Evolutionary conservation across 2,113 vertebrate species (phyloP).

Genomic region (Eulacestoma nigropectus): DNA sequence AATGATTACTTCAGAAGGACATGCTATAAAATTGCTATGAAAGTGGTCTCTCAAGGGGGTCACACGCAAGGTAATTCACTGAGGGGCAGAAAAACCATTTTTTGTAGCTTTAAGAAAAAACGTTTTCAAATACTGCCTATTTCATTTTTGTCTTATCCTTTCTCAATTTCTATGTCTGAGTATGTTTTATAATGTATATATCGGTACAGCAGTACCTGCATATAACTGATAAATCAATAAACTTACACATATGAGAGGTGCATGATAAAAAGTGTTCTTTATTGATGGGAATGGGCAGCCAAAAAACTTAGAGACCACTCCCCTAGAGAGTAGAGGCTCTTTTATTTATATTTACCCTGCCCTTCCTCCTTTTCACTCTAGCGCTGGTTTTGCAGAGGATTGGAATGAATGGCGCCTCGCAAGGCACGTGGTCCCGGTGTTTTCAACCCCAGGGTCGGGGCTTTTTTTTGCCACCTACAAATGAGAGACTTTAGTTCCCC

Average conservation of each 20-base stretch:
- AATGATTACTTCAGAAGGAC: neutral
- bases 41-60: neutral
- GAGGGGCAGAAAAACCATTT: neutral
- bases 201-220: accelerated
- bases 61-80: neutral
- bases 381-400: neutral
- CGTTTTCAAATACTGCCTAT: accelerated
- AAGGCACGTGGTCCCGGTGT: neutral
- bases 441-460: neutral
- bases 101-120: neutral
- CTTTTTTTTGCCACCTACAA: neutral
- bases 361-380: neutral
- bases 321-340: neutral
- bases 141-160: neutral
- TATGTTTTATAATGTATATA: accelerated
- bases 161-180: neutral
- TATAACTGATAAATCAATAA: neutral
- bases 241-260: accelerated
- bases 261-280: neutral
- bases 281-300: accelerated
- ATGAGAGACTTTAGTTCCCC: neutral
- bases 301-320: neutral
- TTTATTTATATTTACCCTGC: neutral
- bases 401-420: neutral
- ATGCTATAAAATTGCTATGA: accelerated